A percentile compares a stretch with the other conserved stretches of the same genome.
Conservation (phyloP, 2,888 invertebrate genomes). For the Acrobasis suavella region DNA sequence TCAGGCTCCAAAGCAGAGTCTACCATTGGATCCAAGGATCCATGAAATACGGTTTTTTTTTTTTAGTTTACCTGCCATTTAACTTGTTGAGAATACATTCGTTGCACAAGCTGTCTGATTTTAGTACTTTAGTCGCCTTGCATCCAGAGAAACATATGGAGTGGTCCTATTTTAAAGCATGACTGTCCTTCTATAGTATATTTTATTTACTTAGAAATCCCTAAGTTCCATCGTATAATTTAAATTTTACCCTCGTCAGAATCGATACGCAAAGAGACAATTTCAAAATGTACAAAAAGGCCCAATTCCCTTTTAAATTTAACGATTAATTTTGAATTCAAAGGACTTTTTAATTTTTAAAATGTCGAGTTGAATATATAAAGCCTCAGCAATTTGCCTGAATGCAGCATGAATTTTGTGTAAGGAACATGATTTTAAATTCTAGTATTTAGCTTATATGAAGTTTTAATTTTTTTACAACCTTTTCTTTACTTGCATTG, state of each 20-base stretch:
- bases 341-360: neutral
- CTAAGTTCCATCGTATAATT: neutral
- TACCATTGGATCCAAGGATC: too few species aligned
- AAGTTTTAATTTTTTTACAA: too few species aligned
- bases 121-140: too few species aligned
- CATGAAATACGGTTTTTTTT: too few species aligned
- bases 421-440: neutral
- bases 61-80: too few species aligned
- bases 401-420: neutral
- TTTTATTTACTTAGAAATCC: neutral
- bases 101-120: too few species aligned
- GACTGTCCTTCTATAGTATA: neutral
- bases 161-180: too few species aligned
- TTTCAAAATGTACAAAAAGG: constrained; percentile 3
- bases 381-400: neutral
- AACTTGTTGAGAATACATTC: too few species aligned
- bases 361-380: neutral
- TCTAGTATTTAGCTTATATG: too few species aligned
- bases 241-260: constrained; percentile 15
- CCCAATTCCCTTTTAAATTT: neutral
- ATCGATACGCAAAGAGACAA: constrained; percentile 2
- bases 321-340: neutral
- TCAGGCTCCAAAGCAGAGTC: too few species aligned
- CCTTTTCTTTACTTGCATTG: too few species aligned
- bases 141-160: too few species aligned